Percentiles rank a stretch among this genome's conserved stretches.
These are phyloP conservation scores for Luperina testacea DNA, from an alignment of 2,888 invertebrate genomes.

Conservation along the genomic window DNA sequence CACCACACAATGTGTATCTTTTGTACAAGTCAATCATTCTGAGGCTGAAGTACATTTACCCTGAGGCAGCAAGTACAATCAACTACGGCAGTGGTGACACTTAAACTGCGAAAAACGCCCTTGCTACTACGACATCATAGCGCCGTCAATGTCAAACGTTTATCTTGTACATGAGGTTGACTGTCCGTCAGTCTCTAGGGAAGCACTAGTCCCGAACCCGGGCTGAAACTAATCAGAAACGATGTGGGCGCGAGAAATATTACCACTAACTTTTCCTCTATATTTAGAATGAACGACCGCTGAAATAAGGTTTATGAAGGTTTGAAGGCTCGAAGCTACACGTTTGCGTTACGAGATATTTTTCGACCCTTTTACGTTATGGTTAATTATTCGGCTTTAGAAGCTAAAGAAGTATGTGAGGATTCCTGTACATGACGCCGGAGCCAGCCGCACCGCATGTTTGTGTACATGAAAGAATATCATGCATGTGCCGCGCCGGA, in stretches of 20 bases:
- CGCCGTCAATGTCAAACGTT: not conserved
- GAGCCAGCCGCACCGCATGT: not conserved
- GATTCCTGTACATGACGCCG: not conserved
- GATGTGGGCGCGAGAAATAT: conserved; percentile 22
- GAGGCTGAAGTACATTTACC: not conserved
- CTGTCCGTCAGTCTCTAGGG: conserved; percentile 28
- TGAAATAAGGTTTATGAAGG: conserved; percentile 11
- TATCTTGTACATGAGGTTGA: not conserved
- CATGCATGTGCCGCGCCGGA: too few relatives aligned
- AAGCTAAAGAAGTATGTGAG: not conserved
- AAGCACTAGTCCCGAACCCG: not conserved
- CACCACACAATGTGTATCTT: not conserved
- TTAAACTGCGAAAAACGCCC: not conserved
- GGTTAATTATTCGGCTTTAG: not conserved
- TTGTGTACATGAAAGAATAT: not conserved
- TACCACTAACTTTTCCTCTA: conserved; percentile 8
- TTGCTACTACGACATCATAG: not conserved
- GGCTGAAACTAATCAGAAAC: conserved; percentile 37
- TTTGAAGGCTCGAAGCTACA: not conserved
- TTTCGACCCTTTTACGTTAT: not conserved
- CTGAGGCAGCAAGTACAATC: not conserved
- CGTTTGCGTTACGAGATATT: not conserved
- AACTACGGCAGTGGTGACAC: not conserved
- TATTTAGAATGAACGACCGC: conserved; percentile 15
- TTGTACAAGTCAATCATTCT: conserved; percentile 5